A percentile compares a stretch with the other conserved stretches of the same genome.
Evolutionary conservation across 2,113 vertebrate species (phyloP).

Genomic region (Phrynosoma platyrhinos): DNA sequence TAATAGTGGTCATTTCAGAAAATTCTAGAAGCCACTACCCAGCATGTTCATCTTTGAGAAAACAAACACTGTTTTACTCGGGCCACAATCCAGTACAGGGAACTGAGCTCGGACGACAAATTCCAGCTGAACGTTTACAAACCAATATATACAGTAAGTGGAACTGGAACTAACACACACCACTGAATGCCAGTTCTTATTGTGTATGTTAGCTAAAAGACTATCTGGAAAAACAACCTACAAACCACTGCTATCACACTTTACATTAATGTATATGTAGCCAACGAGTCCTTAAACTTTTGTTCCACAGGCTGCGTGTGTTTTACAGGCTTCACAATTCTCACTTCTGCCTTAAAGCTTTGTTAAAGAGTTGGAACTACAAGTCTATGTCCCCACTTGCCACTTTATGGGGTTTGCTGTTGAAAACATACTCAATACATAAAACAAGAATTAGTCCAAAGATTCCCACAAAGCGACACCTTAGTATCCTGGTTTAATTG

Average conservation of each 20-base stretch:
- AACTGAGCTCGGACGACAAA: background rate
- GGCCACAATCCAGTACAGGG: background rate
- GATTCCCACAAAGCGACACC: background rate
- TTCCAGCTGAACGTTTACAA: background rate
- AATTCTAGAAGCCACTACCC: background rate
- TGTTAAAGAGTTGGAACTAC: background rate
- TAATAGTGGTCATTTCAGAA: background rate
- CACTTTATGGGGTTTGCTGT: background rate
- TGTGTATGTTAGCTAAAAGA: background rate
- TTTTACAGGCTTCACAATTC: background rate
- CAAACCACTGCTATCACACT: background rate
- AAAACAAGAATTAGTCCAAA: background rate
- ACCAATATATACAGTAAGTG: background rate
- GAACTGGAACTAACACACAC: background rate
- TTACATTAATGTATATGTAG: background rate
- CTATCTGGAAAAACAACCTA: background rate
- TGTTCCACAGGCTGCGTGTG: background rate
- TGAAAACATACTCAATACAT: background rate
- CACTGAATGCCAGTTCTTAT: background rate
- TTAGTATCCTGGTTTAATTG: background rate
- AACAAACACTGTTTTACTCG: background rate
- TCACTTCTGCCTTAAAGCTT: background rate
- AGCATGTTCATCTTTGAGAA: background rate
- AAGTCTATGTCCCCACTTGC: too few species aligned
- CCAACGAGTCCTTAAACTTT: background rate